phyloP scores from a whole-genome alignment of 2,797 vertebrate genomes.

The Sebastes oblongus region DNA sequence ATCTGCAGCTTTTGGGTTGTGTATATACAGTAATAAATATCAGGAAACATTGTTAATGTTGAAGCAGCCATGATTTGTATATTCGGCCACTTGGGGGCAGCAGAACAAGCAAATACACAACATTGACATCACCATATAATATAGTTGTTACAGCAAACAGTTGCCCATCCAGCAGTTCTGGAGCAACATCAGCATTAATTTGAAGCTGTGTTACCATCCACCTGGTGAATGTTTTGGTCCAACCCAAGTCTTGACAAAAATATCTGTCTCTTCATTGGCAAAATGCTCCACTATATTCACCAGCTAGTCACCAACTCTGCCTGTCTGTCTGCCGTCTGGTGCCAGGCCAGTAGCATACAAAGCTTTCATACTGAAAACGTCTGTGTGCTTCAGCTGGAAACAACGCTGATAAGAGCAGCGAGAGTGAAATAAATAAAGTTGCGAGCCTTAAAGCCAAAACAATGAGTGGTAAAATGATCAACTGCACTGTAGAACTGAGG shows the following conservation, averaged over 20 bases:
- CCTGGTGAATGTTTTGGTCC: not conserved
- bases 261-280: not conserved
- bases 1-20: not conserved
- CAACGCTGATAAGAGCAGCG: no score
- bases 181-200: not conserved
- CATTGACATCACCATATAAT: not conserved
- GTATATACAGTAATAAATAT: not conserved
- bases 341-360: not conserved
- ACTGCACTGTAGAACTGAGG: not conserved
- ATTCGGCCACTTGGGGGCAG: conserved; percentile 39
- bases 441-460: not conserved
- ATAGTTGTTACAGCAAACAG: not conserved
- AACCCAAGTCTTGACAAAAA: not conserved
- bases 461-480: not conserved
- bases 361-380: not conserved
- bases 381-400: not conserved
- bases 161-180: not conserved
- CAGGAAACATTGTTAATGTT: not conserved
- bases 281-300: not conserved
- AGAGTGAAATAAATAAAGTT: not conserved
- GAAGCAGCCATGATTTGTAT: not conserved
- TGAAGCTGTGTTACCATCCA: not conserved
- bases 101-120: not conserved
- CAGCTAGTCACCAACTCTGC: not conserved
- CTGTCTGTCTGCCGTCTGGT: not conserved